Conservation (phyloP, 2,888 invertebrate species). For the Lithophane semibrunnea region DNA sequence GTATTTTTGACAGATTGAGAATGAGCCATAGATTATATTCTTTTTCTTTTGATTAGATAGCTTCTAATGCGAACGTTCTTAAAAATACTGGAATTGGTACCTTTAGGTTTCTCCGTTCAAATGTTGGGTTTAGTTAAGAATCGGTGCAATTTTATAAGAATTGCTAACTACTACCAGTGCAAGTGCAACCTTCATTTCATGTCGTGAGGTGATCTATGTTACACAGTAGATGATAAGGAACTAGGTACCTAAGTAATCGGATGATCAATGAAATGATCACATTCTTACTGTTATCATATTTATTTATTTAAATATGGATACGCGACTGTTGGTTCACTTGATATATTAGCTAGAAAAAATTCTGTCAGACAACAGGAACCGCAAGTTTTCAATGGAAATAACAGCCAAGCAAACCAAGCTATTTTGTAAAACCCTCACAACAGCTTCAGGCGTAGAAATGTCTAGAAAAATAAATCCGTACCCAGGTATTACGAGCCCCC, state of each 20-base stretch:
- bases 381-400: neutral
- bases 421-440: conserved; percentile 18
- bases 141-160: neutral
- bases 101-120: too few species aligned
- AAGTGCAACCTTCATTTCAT: neutral
- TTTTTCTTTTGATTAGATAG: too few species aligned
- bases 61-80: too few species aligned
- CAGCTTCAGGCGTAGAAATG: conserved; percentile 30
- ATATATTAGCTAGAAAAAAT: neutral
- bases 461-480: conserved; percentile 41
- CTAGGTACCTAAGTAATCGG: too few species aligned
- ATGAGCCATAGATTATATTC: too few species aligned
- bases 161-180: neutral
- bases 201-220: neutral
- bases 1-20: too few species aligned
- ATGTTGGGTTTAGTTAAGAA: neutral
- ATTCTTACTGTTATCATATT: too few species aligned
- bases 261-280: too few species aligned
- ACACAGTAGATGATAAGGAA: neutral
- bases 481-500: conserved; percentile 43
- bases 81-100: too few species aligned
- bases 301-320: neutral
- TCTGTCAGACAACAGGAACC: too few species aligned
- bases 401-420: neutral
- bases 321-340: neutral